Base-by-base conservation (phyloP, 2,113 vertebrate genomes). In the Jaculus jaculus region DNA sequence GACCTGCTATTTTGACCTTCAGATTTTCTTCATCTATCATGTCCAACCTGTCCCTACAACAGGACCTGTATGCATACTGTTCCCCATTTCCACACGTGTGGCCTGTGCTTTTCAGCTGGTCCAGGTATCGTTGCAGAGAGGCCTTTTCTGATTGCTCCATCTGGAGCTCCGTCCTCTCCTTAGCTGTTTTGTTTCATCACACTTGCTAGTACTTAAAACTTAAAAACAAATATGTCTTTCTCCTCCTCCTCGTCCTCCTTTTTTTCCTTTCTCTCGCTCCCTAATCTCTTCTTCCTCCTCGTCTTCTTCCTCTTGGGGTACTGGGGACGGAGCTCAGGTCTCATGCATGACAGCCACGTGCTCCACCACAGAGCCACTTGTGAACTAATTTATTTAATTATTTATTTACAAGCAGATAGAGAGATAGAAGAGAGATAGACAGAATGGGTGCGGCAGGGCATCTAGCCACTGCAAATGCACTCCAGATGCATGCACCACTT, bases 1-100 rank as follows among this genome's bases (percentile, higher is more conserved):
- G 34, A 16, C 51, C 21, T 16, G 66, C 21, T 42, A 1, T 0
- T 0, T 51, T 0, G 32, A 63, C 17, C n/a, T n/a, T n/a, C 30
- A 16, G 8, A 17, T 77, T 65, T 82, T 86, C 17, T 72, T 61
- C 37, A 13, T 54, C 60, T 65, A 15, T 54, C 32, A 2, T 17
- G 17, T 51, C 24, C 39, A 32, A 26, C 26, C 30, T 23, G 28
- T 30, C 58, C 42, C 30, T 54, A 94, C 68, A 54, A 17, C 79
- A 84, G 91, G 72, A 4, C 83, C 86, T 89, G 84, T 32, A 47
- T 51, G 71, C 10, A 2, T 69, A 39, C 83, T 37, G 39, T 7
- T 34, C 4, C 13, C 18, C 23, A 2, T 68, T 74, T 75, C 39
- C 74, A 58, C 26, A 17, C 34, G 23, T 69, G 47, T 90, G 74